A percentile compares a stretch with the other conserved stretches of the same genome.
phyloP scores from a whole-genome alignment of 2,797 vertebrate genomes.

The Chelidonichthys spinosus region DNA sequence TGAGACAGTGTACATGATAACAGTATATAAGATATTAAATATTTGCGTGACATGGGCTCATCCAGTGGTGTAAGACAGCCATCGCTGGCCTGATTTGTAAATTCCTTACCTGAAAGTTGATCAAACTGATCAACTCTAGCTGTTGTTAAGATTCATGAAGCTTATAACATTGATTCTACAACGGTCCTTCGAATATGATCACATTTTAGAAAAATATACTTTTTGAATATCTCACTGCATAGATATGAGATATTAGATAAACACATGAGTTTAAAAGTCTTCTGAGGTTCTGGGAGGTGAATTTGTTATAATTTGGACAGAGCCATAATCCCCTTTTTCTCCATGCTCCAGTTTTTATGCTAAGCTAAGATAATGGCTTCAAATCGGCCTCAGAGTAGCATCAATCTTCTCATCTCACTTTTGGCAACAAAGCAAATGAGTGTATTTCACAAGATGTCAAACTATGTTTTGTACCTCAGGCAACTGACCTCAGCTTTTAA shows the following conservation, averaged over 20 bases:
- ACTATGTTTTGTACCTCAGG: conserved; percentile 16
- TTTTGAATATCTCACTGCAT: no score
- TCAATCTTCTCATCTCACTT: background rate
- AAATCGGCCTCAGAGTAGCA: conserved; percentile 5
- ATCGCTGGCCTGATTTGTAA: background rate
- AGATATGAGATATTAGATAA: no score
- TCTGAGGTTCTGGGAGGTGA: background rate
- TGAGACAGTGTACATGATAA: background rate
- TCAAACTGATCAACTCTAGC: background rate
- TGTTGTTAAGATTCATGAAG: background rate
- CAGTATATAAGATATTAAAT: background rate
- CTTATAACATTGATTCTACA: background rate
- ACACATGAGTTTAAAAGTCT: background rate
- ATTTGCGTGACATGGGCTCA: background rate
- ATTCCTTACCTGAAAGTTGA: background rate
- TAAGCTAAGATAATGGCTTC: background rate
- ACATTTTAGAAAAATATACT: background rate
- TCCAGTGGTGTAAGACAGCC: background rate
- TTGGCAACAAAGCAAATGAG: background rate
- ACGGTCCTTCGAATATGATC: background rate
- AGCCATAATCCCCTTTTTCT: background rate
- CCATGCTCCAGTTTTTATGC: background rate
- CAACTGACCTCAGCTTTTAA: conserved; percentile 8
- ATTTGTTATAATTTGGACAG: conserved; percentile 8
- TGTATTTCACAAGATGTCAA: conserved; percentile 7